phyloP scores from a whole-genome alignment of 2,797 vertebrate genomes.

The Parauchenoglanis ngamensis region DNA sequence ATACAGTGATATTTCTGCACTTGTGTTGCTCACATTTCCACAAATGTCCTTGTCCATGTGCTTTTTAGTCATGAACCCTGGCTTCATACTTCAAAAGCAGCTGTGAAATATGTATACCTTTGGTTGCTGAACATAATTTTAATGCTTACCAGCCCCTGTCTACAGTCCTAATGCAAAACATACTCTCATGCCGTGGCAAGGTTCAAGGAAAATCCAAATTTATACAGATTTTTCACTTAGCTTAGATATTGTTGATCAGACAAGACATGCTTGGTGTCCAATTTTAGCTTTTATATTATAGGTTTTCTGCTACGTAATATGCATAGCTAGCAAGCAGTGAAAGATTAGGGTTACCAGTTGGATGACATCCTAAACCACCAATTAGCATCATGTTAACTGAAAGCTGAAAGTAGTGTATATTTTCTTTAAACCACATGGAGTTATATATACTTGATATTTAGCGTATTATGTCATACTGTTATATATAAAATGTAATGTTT shows the following conservation, averaged over 20 bases:
- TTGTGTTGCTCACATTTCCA: slow-evolving; percentile 48
- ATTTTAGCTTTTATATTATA: neutral
- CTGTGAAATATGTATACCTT: slow-evolving; percentile 53
- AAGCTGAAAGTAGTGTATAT: neutral
- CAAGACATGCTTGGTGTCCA: slow-evolving; percentile 10
- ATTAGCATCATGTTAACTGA: neutral
- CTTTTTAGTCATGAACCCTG: slow-evolving; percentile 26
- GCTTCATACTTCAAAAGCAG: slow-evolving; percentile 39
- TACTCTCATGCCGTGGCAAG: slow-evolving; percentile 24
- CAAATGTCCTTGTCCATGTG: slow-evolving; percentile 17
- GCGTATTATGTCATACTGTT: neutral
- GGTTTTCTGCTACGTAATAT: neutral
- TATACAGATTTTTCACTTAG: slow-evolving; percentile 12
- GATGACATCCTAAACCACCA: neutral
- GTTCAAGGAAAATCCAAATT: slow-evolving; percentile 29
- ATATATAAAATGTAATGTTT: neutral
- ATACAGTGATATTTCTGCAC: slow-evolving; percentile 35
- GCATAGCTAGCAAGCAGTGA: neutral
- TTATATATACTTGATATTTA: neutral
- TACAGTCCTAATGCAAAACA: slow-evolving; percentile 52
- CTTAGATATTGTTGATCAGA: neutral
- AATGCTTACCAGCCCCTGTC: slow-evolving; percentile 50
- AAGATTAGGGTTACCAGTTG: neutral
- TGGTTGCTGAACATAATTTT: slow-evolving; percentile 46
- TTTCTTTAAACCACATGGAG: neutral